phyloP scores from a whole-genome alignment of 2,888 invertebrate species.

The Temnothorax rugatulus region DNA sequence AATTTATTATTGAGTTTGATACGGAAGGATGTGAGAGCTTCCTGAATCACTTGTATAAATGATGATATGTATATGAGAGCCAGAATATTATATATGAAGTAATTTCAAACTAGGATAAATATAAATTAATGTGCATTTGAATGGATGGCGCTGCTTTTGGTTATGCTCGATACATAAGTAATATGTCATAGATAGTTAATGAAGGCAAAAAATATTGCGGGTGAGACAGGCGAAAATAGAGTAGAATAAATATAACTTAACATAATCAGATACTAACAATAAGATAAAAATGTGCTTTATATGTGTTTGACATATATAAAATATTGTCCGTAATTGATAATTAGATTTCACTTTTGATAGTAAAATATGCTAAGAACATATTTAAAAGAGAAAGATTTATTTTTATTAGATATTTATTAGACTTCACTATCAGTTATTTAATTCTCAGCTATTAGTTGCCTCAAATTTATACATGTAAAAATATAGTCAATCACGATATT shows the following conservation, averaged over 20 bases:
- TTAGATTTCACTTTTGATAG: background rate
- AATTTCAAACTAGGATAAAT: background rate
- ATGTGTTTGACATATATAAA: background rate
- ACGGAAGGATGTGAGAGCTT: background rate
- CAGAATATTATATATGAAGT: background rate
- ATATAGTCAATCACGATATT: background rate
- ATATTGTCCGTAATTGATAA: background rate
- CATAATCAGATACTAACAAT: background rate
- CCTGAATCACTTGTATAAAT: background rate
- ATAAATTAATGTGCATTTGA: constrained; percentile 6
- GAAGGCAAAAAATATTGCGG: background rate
- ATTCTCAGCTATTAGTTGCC: background rate
- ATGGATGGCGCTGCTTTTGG: background rate
- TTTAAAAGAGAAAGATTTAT: background rate
- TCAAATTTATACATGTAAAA: background rate
- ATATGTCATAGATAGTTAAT: background rate
- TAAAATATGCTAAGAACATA: background rate
- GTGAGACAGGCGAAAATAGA: background rate
- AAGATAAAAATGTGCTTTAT: background rate
- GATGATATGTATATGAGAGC: background rate
- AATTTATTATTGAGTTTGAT: constrained; percentile 12
- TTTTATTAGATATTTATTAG: background rate
- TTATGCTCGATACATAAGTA: background rate
- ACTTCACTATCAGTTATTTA: background rate
- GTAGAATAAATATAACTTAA: background rate